Base-by-base conservation (phyloP, 2,797 vertebrate genomes). In the Esox lucius region DNA sequence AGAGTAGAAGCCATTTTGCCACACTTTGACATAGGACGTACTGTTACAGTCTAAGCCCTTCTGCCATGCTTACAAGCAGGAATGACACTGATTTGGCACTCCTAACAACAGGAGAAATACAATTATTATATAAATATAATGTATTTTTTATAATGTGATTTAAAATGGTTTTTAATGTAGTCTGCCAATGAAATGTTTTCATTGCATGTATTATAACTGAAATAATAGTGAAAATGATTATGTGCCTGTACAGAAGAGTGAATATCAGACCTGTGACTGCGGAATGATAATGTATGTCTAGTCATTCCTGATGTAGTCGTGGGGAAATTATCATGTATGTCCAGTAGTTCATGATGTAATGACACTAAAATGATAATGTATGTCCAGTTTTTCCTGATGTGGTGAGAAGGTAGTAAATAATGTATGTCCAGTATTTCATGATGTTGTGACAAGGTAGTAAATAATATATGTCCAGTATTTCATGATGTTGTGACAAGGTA, bases 1-100 rank as follows among this genome's bases (percentile, higher is more conserved):
- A 31, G 49, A 53, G 56, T 75, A 82, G 19, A 19, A 70, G n/a
- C 59, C 12, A 72, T 53, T 78, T 46, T 70, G 62, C 68, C 53
- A 17, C 46, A 33, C 39, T 26, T 42, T 67, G 59, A 78, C 9
- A n/a, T 56, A 53, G 17, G 19, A n/a, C 19, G 15, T n/a, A 53
- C 2, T 53, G 2, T n/a, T n/a, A 56, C 19, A n/a, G 19, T 56
- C n/a, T 8, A 56, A 4, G 17, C 15, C 16, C 49, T 19, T 51
- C 16, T 51, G 16, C 19, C 1, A 51, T 51, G 17, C 17, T 51
- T 51, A 16, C 49, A 51, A 51, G 15, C 49, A 17, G 19, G 17
- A 53, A 56, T n/a, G 51, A 22, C 51, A 53, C 17, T 53, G 17
- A 53, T 53, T 5, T n/a, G 1, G 7, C 51, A n/a, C 7, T 53